Conservation (phyloP, 1,140 invertebrate genomes). For the Polypedilum vanderplanki region DNA sequence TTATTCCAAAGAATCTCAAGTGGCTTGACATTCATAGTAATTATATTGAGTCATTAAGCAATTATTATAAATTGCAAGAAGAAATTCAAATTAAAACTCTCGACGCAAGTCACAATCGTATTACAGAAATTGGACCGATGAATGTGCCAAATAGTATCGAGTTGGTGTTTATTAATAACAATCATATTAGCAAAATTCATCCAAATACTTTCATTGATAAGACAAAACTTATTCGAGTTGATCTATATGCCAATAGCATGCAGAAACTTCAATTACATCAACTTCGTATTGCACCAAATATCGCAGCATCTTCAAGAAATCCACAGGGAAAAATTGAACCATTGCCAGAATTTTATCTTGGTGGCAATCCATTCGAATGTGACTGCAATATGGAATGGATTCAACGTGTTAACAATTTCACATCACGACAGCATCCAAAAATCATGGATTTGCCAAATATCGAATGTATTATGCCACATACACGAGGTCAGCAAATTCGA, state of each 20-base stretch:
- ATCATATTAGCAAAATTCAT: constrained; percentile 65
- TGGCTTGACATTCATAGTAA: constrained; percentile 80
- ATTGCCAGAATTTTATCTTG: constrained; percentile 77
- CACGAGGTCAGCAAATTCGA: constrained; percentile 60
- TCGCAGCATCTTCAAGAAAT: constrained; percentile 38
- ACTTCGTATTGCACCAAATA: constrained; percentile 54
- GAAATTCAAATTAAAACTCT: constrained; percentile 59
- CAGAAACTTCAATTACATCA: constrained; percentile 70
- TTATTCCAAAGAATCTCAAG: constrained; percentile 66
- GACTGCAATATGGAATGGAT: constrained; percentile 85
- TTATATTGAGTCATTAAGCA: constrained; percentile 64
- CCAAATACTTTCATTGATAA: constrained; percentile 73
- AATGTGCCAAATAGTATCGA: constrained; percentile 73
- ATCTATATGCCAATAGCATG: constrained; percentile 76
- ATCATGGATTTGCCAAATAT: constrained; percentile 76
- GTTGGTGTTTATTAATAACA: constrained; percentile 74
- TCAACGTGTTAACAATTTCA: constrained; percentile 66
- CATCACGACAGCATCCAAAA: constrained; percentile 64
- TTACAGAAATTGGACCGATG: constrained; percentile 59
- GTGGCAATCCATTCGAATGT: constrained; percentile 80
- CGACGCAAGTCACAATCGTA: constrained; percentile 72
- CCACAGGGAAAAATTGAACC: constrained; percentile 44
- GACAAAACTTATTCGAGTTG: constrained; percentile 68
- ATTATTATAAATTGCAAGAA: constrained; percentile 59
- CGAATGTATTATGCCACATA: constrained; percentile 72